A percentile compares a stretch with the other conserved stretches of the same genome.
These are phyloP conservation scores for Diplazon laetatorius DNA, from an alignment of 2,888 invertebrate genomes.

Conservation along the genomic window DNA sequence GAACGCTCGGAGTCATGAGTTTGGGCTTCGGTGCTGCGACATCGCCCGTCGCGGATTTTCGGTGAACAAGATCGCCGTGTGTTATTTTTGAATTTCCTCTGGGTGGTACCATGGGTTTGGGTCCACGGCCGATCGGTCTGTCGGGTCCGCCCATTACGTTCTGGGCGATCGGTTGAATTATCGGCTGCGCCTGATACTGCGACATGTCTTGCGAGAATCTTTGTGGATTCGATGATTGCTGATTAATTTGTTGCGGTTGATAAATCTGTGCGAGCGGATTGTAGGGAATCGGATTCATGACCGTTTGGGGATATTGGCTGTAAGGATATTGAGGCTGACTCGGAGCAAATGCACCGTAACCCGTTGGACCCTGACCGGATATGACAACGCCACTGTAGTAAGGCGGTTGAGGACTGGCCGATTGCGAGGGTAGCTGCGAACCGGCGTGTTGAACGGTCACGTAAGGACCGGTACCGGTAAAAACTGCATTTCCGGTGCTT, in stretches of 20 bases:
- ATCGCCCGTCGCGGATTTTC: slow-evolving; percentile 76
- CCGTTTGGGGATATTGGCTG: slow-evolving; percentile 78
- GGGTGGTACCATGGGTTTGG: slow-evolving; percentile 81
- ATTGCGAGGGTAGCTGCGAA: slow-evolving; percentile 75
- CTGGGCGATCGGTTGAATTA: slow-evolving; percentile 80
- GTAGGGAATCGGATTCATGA: slow-evolving; percentile 78
- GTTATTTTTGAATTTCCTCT: slow-evolving; percentile 80
- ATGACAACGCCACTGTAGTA: slow-evolving; percentile 76
- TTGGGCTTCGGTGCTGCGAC: slow-evolving; percentile 61
- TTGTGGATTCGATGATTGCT: slow-evolving; percentile 79
- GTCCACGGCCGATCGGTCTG: slow-evolving; percentile 74
- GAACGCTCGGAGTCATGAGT: slow-evolving; percentile 47
- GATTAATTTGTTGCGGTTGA: slow-evolving; percentile 74
- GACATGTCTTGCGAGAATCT: slow-evolving; percentile 78
- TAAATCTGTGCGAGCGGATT: slow-evolving; percentile 75
- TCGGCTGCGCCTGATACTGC: slow-evolving; percentile 79
- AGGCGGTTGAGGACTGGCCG: slow-evolving; percentile 77
- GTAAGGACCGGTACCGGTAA: slow-evolving; percentile 74
- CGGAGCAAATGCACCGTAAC: slow-evolving; percentile 68
- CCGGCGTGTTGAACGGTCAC: slow-evolving; percentile 76
- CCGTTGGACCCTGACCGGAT: slow-evolving; percentile 71
- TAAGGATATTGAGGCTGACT: slow-evolving; percentile 76
- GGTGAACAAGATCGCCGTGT: slow-evolving; percentile 74
- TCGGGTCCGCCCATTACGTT: slow-evolving; percentile 76
- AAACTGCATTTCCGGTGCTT: slow-evolving; percentile 73